Evolutionary conservation across 2,797 vertebrate species (phyloP), one percentile per base, ranked within the genome.

Genomic region (Channa striata): DNA sequence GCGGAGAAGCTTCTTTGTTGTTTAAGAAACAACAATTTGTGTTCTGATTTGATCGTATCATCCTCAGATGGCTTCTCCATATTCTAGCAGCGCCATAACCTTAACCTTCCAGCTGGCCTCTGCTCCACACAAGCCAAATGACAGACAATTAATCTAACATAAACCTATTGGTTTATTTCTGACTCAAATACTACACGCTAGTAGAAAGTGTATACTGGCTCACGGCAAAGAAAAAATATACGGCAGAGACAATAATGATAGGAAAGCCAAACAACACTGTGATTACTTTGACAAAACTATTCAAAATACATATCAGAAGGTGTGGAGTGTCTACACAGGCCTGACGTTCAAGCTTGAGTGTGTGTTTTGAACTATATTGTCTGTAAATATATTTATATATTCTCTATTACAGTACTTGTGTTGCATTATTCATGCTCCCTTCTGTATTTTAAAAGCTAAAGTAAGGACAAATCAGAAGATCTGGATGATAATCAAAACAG

Each of bases 361-460:
- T 50, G 68, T 44, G 17, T 76, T 40, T 34, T 40, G 56, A 78
- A 77, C 72, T 74, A 61, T 13, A 72, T 60, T 25, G 50, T 72
- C 57, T 82, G 56, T 34, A 63, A 47, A 52, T 25, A 72, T 53
- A 79, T 85, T 68, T 51, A 79, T 69, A 65, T 80, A 74, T 57
- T 68, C 54, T 33, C 53, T 50, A 42, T 30, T 30, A 30, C 25
- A 30, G 25, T 30, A 71, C 50, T 68, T 62, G 8, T 34, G 59
- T 53, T 86, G 49, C 72, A 86, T 80, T 82, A 88, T 79, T 72
- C 50, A 85, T 74, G 62, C 48, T 14, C n/a, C 59, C 39, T 21
- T 19, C 52, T 49, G 46, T 10, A 59, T 67, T 85, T 80, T 33
- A 77, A 71, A 77, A 66, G 44, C 60, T 20, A 57, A 66, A 72